Base-by-base conservation (phyloP, 2,113 vertebrate species). In the Orcinus orca region DNA sequence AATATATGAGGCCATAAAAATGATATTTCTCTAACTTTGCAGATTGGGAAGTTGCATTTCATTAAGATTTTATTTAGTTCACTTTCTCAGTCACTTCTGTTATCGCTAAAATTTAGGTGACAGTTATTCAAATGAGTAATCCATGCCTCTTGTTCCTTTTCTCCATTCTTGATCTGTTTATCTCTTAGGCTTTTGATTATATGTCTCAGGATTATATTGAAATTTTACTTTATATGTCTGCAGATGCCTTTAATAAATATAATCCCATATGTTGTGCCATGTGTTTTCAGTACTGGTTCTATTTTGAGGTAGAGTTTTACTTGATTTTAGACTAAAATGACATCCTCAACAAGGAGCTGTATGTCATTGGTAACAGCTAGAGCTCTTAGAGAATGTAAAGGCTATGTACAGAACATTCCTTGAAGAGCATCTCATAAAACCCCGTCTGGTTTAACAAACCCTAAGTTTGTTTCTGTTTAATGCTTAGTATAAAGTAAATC, bases 371-470 rank as follows among this genome's bases (percentile, higher is more conserved):
- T 95, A 96, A 87, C 70, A 96, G 44, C 65, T 90, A 38, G 15
- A 88, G 79, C 92, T 93, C 50, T 97, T 90, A 74, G 88, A 73
- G 73, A 90, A 80, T 85, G 26, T 83, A 90, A 82, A 80, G 36
- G 23, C 86, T 97, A 50, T 85, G 71, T n/a, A 81, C 79, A 95
- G 86, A 93, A 90, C 80, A 97, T 97, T 97, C n/a, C 47, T 96
- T 92, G n/a, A 74, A 92, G 63, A 95, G 87, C 84, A 79, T 90
- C 67, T 93, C 77, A 90, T 74, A 96, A 82, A 93, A 96, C 73
- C 58, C 60, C 53, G 87, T 97, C 85, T 95, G 84, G 53, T 95
- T 97, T 97, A 97, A 97, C 97, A 97, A 96, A 97, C 94, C 96
- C 71, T 73, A 62, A 87, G 53, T 94, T 97, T 97, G 80, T 97